Evolutionary conservation across 2,888 invertebrate genomes (phyloP), one percentile per base, ranked within the genome.

Genomic region (Anoplius nigerrimus): DNA sequence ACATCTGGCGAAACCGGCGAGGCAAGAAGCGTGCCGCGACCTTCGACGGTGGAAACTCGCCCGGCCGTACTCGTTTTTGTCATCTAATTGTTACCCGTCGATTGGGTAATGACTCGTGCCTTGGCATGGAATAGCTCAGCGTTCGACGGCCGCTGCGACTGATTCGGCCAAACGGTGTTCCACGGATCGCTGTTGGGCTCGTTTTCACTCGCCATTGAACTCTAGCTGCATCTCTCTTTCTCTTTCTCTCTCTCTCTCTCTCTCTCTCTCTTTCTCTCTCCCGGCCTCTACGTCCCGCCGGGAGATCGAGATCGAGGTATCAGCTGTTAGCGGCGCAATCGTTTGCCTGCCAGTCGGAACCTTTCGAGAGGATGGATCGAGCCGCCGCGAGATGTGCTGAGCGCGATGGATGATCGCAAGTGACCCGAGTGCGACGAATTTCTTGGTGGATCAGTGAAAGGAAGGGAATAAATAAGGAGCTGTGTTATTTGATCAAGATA

Each of bases 41-140:
- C 66, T 61, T 61, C 43, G 5, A 20, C 21, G 6, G 13, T 58
- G n/a, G 58, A 58, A 60, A 60, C 27, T 48, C 34, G 48, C n/a
- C n/a, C 24, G 59, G n/a, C 22, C 43, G 20, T 52, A 67, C 59
- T 58, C 58, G 45, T 48, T 60, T 70, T 67, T 62, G 51, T 70
- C 59, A 67, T 62, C 70, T 70, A 62, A 62, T 52, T 68, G 59
- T 27, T 52, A 27, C 16, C 11, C 43, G 59, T 43, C 55, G 70
- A 67, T 67, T 67, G 52, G 51, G 55, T 59, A 48, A 70, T 43
- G 21, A 53, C 46, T 42, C 51, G 42, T 18, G 27, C 24, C 34
- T 60, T 21, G 51, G 18, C 52, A 52, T 11, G 58, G 46, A 46
- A 58, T 45, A 58, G 58, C 24, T 46, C 46, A 58, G 46, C 27